Conservation (phyloP, 2,113 vertebrate genomes). For the Nyctereutes procyonoides region DNA sequence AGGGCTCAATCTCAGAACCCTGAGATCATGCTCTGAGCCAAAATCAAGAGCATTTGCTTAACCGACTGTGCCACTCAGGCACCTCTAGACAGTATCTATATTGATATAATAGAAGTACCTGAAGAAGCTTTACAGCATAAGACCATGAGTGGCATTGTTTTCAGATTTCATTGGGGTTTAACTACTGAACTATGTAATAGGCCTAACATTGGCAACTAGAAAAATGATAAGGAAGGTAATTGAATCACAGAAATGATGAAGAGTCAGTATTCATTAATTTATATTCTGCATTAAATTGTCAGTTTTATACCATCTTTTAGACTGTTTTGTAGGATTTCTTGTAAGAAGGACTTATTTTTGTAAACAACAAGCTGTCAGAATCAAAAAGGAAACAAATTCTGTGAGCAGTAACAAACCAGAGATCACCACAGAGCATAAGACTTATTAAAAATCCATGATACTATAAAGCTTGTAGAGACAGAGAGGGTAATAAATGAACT, state of each 20-base stretch:
- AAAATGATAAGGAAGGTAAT: slow-evolving; percentile 15
- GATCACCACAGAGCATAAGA: slow-evolving; percentile 44
- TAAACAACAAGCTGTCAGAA: slow-evolving; percentile 58
- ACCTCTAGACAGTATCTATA: neutral
- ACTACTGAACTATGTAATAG: neutral
- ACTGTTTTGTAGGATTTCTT: slow-evolving; percentile 33
- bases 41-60: neutral
- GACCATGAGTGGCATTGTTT: neutral
- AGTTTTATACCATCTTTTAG: slow-evolving; percentile 7
- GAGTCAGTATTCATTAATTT: neutral
- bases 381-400: slow-evolving; percentile 58
- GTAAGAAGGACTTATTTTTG: neutral
- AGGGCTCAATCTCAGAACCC: neutral
- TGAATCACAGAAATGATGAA: slow-evolving; percentile 27
- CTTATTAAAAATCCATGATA: slow-evolving; percentile 68
- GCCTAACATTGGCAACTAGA: neutral
- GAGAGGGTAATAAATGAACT: slow-evolving; percentile 70
- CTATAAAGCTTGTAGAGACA: slow-evolving; percentile 49
- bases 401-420: slow-evolving; percentile 42
- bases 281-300: neutral
- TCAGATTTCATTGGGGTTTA: neutral
- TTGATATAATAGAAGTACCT: neutral
- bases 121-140: neutral
- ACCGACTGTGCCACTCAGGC: neutral
- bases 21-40: neutral